A percentile compares a stretch with the other conserved stretches of the same genome.
Conservation (phyloP, 2,888 invertebrate species). For the Oconnorella tubifera region DNA sequence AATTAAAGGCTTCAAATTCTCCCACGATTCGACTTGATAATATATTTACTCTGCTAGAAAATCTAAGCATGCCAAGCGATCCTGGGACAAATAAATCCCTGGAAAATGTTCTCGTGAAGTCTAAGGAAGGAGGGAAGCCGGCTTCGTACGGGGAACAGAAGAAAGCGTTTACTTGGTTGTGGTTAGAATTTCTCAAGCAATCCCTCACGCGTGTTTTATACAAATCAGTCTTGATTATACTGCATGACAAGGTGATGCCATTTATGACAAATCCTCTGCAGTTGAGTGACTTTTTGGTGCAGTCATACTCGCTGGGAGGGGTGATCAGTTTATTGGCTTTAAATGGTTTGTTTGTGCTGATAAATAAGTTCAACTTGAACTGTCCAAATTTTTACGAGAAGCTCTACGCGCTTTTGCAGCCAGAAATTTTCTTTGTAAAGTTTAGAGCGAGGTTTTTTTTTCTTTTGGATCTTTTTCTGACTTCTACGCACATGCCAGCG, state of each 20-base stretch:
- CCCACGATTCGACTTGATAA: constrained; percentile 25
- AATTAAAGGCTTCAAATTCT: constrained; percentile 39
- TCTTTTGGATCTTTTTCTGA: constrained; percentile 82
- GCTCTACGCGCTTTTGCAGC: constrained; percentile 89
- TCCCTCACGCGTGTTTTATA: constrained; percentile 63
- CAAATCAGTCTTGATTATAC: constrained; percentile 72
- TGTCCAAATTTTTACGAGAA: constrained; percentile 93
- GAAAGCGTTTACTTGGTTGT: constrained; percentile 54
- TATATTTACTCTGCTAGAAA: constrained; percentile 39
- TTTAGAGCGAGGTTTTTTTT: constrained; percentile 84
- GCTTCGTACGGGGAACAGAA: constrained; percentile 59
- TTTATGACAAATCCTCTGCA: constrained; percentile 76
- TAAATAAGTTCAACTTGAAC: constrained; percentile 84
- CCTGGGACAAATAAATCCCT: constrained; percentile 10
- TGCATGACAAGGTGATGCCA: constrained; percentile 78
- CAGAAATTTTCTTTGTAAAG: constrained; percentile 83
- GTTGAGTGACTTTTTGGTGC: constrained; percentile 86
- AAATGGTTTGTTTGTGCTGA: constrained; percentile 84
- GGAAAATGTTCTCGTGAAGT: background rate
- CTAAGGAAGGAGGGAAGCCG: constrained; percentile 15
- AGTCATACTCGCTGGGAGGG: constrained; percentile 80
- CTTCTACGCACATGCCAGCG: constrained; percentile 61
- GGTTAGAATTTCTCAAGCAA: constrained; percentile 52
- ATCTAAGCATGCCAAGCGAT: constrained; percentile 38
- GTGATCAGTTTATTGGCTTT: constrained; percentile 82